Evolutionary conservation across 2,888 invertebrate genomes (phyloP), one percentile per base, ranked within the genome.

Genomic region (Aphrophora alni): DNA sequence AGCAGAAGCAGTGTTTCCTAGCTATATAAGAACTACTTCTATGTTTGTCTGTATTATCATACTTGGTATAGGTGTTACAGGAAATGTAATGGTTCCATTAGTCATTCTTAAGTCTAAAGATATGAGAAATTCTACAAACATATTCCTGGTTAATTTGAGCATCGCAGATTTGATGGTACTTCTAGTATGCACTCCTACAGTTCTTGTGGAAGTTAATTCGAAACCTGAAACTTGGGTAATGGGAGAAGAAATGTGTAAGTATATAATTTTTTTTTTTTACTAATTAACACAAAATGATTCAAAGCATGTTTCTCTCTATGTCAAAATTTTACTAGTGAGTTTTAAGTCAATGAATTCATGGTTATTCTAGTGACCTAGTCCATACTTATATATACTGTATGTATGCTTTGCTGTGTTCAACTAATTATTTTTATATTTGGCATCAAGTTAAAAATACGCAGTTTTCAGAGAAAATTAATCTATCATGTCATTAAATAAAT

Each of bases 101-200:
- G 97, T 98, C 85, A 97, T 98, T 84, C 91, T 96, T 87, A 94
- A 95, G 88, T 96, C 96, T 76, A 96, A 96, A 88, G 97, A 98
- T 88, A 96, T 98, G 96, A 91, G 97, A 86, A 97, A 97, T 87
- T 97, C 97, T 78, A 98, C 98, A 82, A 98, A 98, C 88, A 96
- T 97, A 86, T 98, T 98, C 88, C 91, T 98, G 87, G 95, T 97
- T 88, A 98, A 98, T 89, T 90, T 98, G 87, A 97, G 97, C 88
- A 93, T 97, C 68, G 97, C 98, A 21, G 98, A 98, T 89, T 90
- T 98, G 85, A 93, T 97, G 91, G 97, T 98, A 85, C 89, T 98
- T 84, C 89, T 97, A 83, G 94, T 98, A 83, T 98, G 97, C 88
- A 97, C 97, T 83, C 98, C 98, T 8, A 96, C 97, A 0, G 96